phyloP scores from a whole-genome alignment of 53 echinoderm and acorn worm genomes.

The Apostichopus leukothele region DNA sequence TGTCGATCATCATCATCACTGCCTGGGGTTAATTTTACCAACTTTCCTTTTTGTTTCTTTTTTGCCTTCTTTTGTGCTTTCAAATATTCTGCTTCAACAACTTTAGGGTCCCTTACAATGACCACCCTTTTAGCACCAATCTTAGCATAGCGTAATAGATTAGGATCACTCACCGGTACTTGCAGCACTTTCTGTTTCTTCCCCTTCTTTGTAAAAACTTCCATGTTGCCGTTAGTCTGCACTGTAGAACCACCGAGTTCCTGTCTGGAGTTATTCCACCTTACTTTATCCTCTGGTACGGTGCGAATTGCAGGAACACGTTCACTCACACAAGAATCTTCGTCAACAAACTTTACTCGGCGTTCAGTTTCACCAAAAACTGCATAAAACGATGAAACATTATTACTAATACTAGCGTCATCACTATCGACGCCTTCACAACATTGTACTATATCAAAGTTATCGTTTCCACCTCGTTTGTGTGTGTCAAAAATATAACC shows the following conservation, averaged over 20 bases:
- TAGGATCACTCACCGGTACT: conserved; percentile 52
- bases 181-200: conserved; percentile 23
- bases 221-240: not conserved
- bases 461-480: too few relatives aligned
- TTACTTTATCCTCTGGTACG: conserved; percentile 9
- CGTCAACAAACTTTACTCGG: not conserved
- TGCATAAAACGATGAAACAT: not conserved
- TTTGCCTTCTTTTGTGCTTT: conserved; percentile 25
- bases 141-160: conserved; percentile 38
- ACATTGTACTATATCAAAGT: too few relatives aligned
- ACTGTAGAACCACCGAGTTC: not conserved
- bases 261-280: not conserved
- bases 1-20: conserved; percentile 10
- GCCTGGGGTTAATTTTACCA: not conserved
- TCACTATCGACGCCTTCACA: too few relatives aligned
- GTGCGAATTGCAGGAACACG: not conserved
- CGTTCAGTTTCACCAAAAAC: not conserved
- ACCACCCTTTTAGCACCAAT: conserved; percentile 44
- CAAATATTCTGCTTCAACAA: conserved; percentile 19
- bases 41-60: conserved; percentile 25
- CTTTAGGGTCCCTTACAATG: conserved; percentile 46
- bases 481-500: too few relatives aligned
- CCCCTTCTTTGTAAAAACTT: not conserved
- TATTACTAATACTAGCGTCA: not conserved
- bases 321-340: not conserved